Evolutionary conservation across 2,888 invertebrate genomes (phyloP).

Genomic region (Rosalia funebris): DNA sequence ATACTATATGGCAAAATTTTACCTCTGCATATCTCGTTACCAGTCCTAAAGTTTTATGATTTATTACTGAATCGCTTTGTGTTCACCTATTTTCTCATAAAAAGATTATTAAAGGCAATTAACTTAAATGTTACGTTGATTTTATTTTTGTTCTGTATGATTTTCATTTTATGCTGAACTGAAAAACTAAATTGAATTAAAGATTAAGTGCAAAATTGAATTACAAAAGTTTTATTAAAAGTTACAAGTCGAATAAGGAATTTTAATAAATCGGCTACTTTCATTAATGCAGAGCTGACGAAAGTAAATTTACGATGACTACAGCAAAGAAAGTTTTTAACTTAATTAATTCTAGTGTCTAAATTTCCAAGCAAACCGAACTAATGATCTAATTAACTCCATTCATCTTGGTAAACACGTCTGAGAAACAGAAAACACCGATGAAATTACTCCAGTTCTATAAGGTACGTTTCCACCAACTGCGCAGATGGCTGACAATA

Average conservation of each 20-base stretch:
- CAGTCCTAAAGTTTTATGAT: no score
- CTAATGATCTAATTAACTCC: slow-evolving; percentile 36
- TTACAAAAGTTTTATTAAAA: no score
- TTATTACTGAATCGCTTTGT: no score
- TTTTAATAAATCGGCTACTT: not conserved
- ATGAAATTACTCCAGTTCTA: slow-evolving; percentile 18
- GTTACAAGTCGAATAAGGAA: not conserved
- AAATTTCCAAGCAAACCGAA: slow-evolving; percentile 25
- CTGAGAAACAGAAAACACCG: slow-evolving; percentile 25
- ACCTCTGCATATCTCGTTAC: no score
- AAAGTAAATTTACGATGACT: slow-evolving; percentile 5
- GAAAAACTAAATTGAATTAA: no score
- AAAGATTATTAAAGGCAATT: no score
- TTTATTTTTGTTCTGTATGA: no score
- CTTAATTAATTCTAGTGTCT: slow-evolving; percentile 28
- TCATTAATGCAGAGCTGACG: slow-evolving; percentile 10
- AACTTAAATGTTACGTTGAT: no score
- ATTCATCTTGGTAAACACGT: slow-evolving; percentile 28
- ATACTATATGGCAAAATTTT: no score
- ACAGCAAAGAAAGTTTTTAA: slow-evolving; percentile 25
- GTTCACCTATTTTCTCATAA: no score
- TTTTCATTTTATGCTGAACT: no score
- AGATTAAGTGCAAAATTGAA: no score
- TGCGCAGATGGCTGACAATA: slow-evolving; percentile 10
- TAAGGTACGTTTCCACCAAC: slow-evolving; percentile 11